Evolutionary conservation across 2,888 invertebrate genomes (phyloP), one percentile per base, ranked within the genome.

Genomic region (Lochmaea crataegi): DNA sequence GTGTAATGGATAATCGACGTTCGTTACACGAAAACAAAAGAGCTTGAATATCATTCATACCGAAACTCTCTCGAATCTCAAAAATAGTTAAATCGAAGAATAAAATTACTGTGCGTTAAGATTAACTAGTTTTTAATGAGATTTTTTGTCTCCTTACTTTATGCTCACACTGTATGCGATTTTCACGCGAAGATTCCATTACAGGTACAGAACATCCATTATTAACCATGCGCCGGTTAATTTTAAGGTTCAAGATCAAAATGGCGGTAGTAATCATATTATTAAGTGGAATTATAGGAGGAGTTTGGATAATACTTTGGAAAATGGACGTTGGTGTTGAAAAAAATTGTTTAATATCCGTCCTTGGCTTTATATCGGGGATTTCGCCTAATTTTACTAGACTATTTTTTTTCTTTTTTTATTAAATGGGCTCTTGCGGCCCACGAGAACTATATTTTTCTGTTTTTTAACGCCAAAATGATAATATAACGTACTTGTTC

Each of bases 321-420:
- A 84, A 71, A 83, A 84, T 75, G 84, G 84, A 6, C 84, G 84
- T 76, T 85, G 84, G 85, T 85, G 85, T 79, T 45, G 45, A 45
- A 14, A 45, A 45, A 3, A 14, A 45, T 45, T 42, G 11, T 12
- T n/a, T n/a, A n/a, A n/a, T n/a, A n/a, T n/a, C n/a, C n/a, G n/a
- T n/a, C n/a, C n/a, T n/a, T n/a, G n/a, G n/a, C n/a, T n/a, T n/a
- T n/a, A n/a, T n/a, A n/a, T 32, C 32, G 4, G 5, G 32, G 32
- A 32, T 32, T 5, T 32, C 32, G 6, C 32, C 0, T 9, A 38
- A 38, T 38, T 38, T 38, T 1, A 38, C 32, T 38, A 7, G 32
- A 38, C 32, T 38, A 38, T 38, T 32, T 32, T 32, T 32, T 5
- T 26, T 26, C 5, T 2, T 4, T 32, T 32, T 32, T 32, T 32